These are phyloP conservation scores for Strix occidentalis DNA, from an alignment of 2,797 vertebrate genomes.

Conservation along the genomic window DNA sequence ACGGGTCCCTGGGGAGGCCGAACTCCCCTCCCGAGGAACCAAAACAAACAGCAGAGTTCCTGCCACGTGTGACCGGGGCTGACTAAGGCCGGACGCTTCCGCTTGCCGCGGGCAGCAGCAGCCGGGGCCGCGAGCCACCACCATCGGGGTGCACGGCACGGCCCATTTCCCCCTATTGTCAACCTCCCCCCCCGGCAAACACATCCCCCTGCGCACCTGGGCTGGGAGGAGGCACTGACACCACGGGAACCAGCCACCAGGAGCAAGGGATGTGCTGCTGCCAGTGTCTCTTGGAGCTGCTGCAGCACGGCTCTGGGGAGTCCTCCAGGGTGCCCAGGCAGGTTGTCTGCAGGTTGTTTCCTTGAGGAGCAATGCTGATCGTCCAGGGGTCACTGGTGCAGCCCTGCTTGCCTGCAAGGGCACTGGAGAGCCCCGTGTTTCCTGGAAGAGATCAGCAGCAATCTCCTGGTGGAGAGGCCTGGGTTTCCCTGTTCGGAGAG, in stretches of 20 bases:
- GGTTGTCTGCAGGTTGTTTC: not conserved
- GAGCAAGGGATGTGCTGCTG: not conserved
- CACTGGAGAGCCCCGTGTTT: not conserved
- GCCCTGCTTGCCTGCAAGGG: not conserved
- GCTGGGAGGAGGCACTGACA: not conserved
- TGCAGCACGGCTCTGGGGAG: not conserved
- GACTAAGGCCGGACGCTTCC: constrained; percentile 72
- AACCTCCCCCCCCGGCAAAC: constrained; percentile 35
- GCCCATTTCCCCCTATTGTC: constrained; percentile 72
- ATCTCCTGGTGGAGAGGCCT: not conserved
- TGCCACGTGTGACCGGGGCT: constrained; percentile 65
- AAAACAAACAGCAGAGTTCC: constrained; percentile 66
- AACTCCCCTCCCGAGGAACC: constrained; percentile 20
- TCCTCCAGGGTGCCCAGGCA: not conserved
- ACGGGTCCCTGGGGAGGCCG: not conserved
- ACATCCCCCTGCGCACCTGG: constrained; percentile 58
- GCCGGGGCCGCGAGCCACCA: not conserved
- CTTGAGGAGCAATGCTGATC: not conserved
- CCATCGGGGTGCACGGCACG: not conserved
- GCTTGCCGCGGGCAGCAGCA: constrained; percentile 17
- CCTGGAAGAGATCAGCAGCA: not conserved
- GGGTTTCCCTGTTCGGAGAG: not conserved
- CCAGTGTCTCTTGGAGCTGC: fast-evolving
- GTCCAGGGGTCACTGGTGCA: not conserved
- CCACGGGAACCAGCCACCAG: not conserved